phyloP scores from a whole-genome alignment of 2,113 vertebrate genomes.

The Hippocampus mohnikei region DNA sequence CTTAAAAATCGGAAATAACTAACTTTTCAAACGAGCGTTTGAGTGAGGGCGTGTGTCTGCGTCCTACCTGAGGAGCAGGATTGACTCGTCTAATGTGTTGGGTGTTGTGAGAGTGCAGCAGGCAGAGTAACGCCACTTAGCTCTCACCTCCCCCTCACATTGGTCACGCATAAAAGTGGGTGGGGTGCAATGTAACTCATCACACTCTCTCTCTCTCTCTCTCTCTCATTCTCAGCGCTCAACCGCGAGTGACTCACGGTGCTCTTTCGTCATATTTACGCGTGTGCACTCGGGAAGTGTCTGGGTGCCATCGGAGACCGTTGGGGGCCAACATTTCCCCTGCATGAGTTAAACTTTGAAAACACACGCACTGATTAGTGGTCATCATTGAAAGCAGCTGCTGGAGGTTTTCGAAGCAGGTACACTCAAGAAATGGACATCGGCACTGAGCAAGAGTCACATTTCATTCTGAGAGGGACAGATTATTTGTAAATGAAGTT shows the following conservation, averaged over 20 bases:
- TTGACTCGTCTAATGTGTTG: conserved; percentile 30
- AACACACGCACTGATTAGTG: conserved; percentile 56
- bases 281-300: conserved; percentile 6
- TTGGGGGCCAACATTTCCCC: conserved; percentile 16
- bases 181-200: conserved; percentile 57
- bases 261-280: conserved; percentile 25
- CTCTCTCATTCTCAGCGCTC: background rate
- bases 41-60: background rate
- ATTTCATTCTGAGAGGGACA: no score
- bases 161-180: conserved; percentile 64
- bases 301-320: conserved; percentile 12
- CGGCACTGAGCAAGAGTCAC: no score
- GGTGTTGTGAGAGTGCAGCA: conserved; percentile 33
- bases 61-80: conserved; percentile 54
- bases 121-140: conserved; percentile 48
- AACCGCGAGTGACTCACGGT: background rate
- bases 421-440: background rate
- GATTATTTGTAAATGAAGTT: no score
- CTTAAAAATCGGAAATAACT: background rate
- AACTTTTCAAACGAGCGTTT: no score
- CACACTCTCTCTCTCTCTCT: conserved; percentile 25
- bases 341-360: conserved; percentile 5
- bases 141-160: conserved; percentile 65
- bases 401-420: background rate
- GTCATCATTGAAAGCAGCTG: conserved; percentile 48